Percentiles rank a stretch among this genome's conserved stretches.
phyloP scores from a whole-genome alignment of 1,140 invertebrate genomes.

The Leptonema lineaticorne region DNA sequence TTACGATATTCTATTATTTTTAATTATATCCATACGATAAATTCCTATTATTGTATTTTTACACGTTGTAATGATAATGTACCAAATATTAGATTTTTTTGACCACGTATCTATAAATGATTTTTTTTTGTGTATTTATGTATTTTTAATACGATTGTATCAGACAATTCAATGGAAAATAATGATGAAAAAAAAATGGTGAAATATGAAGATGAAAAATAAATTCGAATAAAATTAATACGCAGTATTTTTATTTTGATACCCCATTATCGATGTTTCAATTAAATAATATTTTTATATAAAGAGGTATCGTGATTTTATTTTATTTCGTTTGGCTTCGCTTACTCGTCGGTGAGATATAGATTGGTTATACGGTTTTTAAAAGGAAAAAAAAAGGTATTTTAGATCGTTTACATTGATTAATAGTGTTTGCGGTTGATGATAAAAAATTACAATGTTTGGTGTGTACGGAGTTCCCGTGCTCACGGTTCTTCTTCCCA shows the following conservation, averaged over 20 bases:
- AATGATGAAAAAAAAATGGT: neutral
- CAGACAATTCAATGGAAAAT: too few species aligned
- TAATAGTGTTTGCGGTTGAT: slow-evolving; percentile 1
- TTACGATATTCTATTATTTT: too few species aligned
- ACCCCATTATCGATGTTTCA: neutral
- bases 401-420: neutral
- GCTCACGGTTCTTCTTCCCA: neutral
- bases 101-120: too few species aligned
- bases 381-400: neutral
- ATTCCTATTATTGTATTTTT: neutral
- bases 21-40: too few species aligned
- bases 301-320: neutral
- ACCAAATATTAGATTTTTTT: slow-evolving; percentile 26
- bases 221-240: neutral
- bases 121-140: too few species aligned
- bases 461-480: neutral
- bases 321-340: neutral
- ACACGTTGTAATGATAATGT: neutral
- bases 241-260: neutral
- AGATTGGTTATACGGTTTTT: neutral
- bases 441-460: slow-evolving; percentile 8
- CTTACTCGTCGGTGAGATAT: too few species aligned
- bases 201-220: neutral
- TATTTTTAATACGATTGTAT: too few species aligned
- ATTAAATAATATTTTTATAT: neutral